phyloP scores from a whole-genome alignment of 1,140 invertebrate genomes.

The Cydia splendana region DNA sequence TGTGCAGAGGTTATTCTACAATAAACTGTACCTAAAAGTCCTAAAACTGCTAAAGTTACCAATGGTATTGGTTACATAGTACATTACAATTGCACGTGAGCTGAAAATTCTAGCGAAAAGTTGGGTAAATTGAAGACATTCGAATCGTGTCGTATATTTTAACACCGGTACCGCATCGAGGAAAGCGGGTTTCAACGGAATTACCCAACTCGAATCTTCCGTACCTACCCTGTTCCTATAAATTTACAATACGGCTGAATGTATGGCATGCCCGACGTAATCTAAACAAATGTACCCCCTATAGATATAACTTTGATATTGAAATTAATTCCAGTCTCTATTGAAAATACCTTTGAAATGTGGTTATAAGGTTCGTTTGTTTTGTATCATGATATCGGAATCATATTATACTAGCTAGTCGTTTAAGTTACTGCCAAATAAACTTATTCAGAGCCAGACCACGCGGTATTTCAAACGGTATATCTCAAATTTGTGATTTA shows the following conservation, averaged over 20 bases:
- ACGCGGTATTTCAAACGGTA: not conserved
- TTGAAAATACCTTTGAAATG: not conserved
- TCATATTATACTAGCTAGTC: not conserved
- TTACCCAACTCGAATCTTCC: slow-evolving; percentile 48
- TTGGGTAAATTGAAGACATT: slow-evolving; percentile 51
- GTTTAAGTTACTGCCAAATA: not conserved
- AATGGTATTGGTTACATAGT: slow-evolving; percentile 51
- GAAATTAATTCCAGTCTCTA: slow-evolving; percentile 7
- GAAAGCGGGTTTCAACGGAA: slow-evolving; percentile 49
- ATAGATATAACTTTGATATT: slow-evolving; percentile 29
- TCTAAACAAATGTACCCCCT: slow-evolving; percentile 22
- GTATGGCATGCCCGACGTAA: slow-evolving; percentile 37
- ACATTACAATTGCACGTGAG: slow-evolving; percentile 59
- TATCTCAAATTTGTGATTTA: too few species aligned
- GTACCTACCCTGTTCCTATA: slow-evolving; percentile 40
- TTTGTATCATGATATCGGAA: slow-evolving; percentile 4
- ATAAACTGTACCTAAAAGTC: not conserved
- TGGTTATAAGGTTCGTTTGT: slow-evolving; percentile 1
- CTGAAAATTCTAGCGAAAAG: slow-evolving; percentile 48
- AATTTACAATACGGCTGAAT: slow-evolving; percentile 48
- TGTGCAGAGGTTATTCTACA: not conserved
- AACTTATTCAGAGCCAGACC: not conserved
- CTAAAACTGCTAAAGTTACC: slow-evolving; percentile 45
- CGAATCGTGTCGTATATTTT: slow-evolving; percentile 50
- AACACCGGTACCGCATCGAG: slow-evolving; percentile 46